Evolutionary conservation across 92 coral and sea anemone genomes (phyloP), one percentile per base, ranked within the genome.

Genomic region (Porites rus): DNA sequence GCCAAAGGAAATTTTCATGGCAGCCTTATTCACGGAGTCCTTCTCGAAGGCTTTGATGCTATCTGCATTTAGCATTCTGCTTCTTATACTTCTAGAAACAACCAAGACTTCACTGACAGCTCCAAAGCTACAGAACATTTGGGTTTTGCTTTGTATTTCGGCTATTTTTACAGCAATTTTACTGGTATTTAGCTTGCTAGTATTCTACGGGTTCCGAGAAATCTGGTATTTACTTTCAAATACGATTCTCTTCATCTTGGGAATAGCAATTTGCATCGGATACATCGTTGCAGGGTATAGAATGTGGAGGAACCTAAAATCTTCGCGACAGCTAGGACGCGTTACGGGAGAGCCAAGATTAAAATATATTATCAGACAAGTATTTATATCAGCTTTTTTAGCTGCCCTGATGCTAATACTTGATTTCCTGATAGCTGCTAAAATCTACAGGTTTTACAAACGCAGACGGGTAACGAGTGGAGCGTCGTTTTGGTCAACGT

Each of bases 41-140:
- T 24, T 51, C 21, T 66, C 84, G 11, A 7, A 24, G 11, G 84
- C 84, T 1, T 56, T 80, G 51, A 54, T 10, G 65, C 59, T 80
- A 50, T 90, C 98, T 0, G 95, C 98, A 58, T 92, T 84, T 54
- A 86, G 92, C 20, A 89, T 94, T 9, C 90, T 94, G 0, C 11
- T 56, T 56, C 11, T 56, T 56, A 92, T 94, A 0, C 81, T 94
- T n/a, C 81, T 92, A 11, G 98, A 94, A 65, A 83, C 95, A 4
- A 92, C 94, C 1, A 92, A 87, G 20, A 60, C 84, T 8, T 65
- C 77, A 10, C 58, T 94, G 11, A 94, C 88, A 2, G 87, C 98
- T 7, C 89, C 94, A 51, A 68, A 90, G 51, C 88, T 94, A 58
- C 92, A 90, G 58, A 92, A 87, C 16, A 74, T 92, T 24, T 63